Percentiles rank a stretch among this genome's conserved stretches.
These are phyloP conservation scores for Tetrax tetrax DNA, from an alignment of 2,113 vertebrate genomes.

Conservation along the genomic window DNA sequence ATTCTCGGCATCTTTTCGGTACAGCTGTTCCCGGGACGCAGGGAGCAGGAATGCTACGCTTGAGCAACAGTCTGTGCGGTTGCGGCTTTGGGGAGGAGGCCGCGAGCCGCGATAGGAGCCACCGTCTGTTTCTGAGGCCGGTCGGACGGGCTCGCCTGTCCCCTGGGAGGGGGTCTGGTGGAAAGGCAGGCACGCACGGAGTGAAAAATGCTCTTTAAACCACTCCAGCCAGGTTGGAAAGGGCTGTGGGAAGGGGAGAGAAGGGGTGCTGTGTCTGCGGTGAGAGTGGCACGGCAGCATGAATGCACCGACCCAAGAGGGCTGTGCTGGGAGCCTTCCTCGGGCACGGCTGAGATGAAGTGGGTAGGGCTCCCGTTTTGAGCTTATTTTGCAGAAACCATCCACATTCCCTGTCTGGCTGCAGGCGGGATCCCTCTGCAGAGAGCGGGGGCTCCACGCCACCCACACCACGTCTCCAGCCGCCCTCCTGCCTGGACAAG, in stretches of 20 bases:
- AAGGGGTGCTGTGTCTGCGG: background rate
- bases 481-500: background rate
- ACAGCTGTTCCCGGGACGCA: slow-evolving; percentile 56
- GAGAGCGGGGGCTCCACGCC: background rate
- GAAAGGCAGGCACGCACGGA: background rate
- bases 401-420: background rate
- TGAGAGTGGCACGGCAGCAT: background rate
- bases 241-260: background rate
- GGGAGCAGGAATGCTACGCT: slow-evolving; percentile 39
- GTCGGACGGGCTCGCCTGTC: background rate
- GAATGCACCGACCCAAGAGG: background rate
- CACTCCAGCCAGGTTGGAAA: background rate
- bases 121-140: background rate
- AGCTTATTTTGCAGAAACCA: background rate
- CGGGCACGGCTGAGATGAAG: background rate
- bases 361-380: background rate
- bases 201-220: background rate
- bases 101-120: background rate
- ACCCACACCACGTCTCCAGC: background rate
- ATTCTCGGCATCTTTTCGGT: slow-evolving; percentile 63
- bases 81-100: background rate
- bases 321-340: background rate
- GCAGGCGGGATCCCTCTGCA: background rate
- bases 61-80: slow-evolving; percentile 49
- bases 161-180: background rate